Percentiles rank a stretch among this genome's conserved stretches.
phyloP scores from a whole-genome alignment of 2,113 vertebrate species.

The Forbesichthys agassizii region DNA sequence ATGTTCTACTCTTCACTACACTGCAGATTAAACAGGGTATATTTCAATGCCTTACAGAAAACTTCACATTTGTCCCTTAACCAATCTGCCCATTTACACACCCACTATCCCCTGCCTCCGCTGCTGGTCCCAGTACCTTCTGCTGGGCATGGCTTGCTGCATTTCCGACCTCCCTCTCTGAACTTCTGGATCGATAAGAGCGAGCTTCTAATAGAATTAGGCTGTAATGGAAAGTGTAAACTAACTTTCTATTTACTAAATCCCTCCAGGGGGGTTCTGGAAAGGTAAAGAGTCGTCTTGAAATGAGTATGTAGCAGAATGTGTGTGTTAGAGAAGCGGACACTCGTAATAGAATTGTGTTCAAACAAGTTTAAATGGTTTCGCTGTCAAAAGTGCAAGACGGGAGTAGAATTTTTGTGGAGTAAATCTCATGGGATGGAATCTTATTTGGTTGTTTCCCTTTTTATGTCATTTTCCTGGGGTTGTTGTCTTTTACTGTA shows the following conservation, averaged over 20 bases:
- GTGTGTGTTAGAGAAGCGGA: slow-evolving; percentile 1
- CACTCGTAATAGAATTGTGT: slow-evolving; percentile 31
- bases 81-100: slow-evolving; percentile 11
- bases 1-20: background rate
- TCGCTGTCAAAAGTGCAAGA: background rate
- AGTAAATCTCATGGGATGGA: background rate
- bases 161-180: slow-evolving; percentile 52
- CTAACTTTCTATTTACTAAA: slow-evolving; percentile 72
- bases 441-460: background rate
- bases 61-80: background rate
- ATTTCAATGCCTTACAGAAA: background rate
- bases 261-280: slow-evolving; percentile 52
- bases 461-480: background rate
- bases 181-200: slow-evolving; percentile 65
- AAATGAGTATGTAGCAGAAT: slow-evolving; percentile 46
- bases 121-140: slow-evolving; percentile 25
- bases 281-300: slow-evolving; percentile 57
- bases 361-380: slow-evolving; percentile 37
- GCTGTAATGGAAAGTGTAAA: slow-evolving; percentile 72
- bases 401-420: slow-evolving; percentile 9
- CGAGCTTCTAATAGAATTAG: slow-evolving; percentile 68
- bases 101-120: slow-evolving; percentile 37
- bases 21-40: background rate
- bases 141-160: slow-evolving; percentile 44
- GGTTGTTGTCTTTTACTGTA: background rate